Conservation (phyloP, 2,797 vertebrate genomes). For the Chelidonichthys spinosus region DNA sequence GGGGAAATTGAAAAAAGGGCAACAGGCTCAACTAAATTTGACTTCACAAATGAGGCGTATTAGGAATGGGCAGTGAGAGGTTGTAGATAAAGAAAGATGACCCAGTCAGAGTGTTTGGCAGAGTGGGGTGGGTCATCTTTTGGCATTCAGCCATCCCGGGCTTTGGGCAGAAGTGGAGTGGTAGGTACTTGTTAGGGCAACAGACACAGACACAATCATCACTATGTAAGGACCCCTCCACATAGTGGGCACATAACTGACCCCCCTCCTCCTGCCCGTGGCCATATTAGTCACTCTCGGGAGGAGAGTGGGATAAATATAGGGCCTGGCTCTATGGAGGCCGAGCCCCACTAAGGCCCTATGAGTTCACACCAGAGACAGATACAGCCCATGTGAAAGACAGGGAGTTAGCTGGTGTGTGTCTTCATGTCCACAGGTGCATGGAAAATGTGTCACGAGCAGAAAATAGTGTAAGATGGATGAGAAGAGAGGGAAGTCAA, state of each 20-base stretch:
- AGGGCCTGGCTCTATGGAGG: constrained; percentile 71
- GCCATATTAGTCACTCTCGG: constrained; percentile 84
- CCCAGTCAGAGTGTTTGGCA: constrained; percentile 21
- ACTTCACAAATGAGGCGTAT: constrained; percentile 9
- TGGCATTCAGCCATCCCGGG: constrained; percentile 54
- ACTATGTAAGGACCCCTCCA: constrained; percentile 82
- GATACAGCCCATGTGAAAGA: constrained; percentile 45
- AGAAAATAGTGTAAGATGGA: constrained; percentile 8
- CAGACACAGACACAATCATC: constrained; percentile 79
- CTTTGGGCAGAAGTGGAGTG: constrained; percentile 40
- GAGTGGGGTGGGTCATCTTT: constrained; percentile 60
- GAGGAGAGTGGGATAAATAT: constrained; percentile 85
- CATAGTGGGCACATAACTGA: constrained; percentile 78
- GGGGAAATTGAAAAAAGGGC: background rate
- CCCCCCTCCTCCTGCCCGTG: constrained; percentile 74
- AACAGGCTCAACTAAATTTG: background rate
- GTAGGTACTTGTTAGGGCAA: constrained; percentile 80
- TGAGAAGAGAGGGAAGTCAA: constrained; percentile 17
- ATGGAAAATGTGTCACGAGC: constrained; percentile 33
- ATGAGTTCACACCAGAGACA: constrained; percentile 59
- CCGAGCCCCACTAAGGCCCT: constrained; percentile 68
- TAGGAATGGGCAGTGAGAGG: background rate
- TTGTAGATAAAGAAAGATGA: constrained; percentile 29
- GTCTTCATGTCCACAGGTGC: constrained; percentile 43
- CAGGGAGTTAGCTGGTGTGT: constrained; percentile 20